Conservation (phyloP, 2,113 vertebrate genomes). For the Cyprichromis sp. region DNA sequence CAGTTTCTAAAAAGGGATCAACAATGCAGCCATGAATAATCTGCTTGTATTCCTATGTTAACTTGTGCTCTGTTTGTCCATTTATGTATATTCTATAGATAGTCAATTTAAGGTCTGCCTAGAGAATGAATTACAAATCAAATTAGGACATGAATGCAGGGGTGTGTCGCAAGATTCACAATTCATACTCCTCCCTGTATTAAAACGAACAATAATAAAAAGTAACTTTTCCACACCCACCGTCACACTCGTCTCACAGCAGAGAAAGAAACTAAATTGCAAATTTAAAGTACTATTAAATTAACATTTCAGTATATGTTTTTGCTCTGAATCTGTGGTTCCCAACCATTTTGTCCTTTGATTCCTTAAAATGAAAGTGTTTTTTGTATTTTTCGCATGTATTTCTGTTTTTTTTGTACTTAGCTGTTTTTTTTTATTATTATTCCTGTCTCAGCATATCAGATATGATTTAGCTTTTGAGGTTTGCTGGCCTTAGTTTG, state of each 20-base stretch:
- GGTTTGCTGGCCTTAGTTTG: background rate
- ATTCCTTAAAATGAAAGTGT: background rate
- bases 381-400: background rate
- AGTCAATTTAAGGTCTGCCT: background rate
- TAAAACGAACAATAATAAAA: background rate
- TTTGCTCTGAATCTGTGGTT: background rate
- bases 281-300: background rate
- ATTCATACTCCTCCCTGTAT: background rate
- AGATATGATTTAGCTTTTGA: background rate
- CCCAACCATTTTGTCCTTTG: background rate
- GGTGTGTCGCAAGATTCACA: background rate
- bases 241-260: background rate
- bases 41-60: background rate
- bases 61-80: background rate
- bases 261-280: background rate
- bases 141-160: background rate
- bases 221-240: background rate
- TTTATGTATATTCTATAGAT: background rate
- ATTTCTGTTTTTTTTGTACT: background rate
- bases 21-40: background rate
- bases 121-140: background rate
- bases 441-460: background rate
- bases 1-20: background rate
- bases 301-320: background rate
- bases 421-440: rapidly evolving